Conservation (phyloP, 2,797 vertebrate genomes). For the Pristis pectinata region DNA sequence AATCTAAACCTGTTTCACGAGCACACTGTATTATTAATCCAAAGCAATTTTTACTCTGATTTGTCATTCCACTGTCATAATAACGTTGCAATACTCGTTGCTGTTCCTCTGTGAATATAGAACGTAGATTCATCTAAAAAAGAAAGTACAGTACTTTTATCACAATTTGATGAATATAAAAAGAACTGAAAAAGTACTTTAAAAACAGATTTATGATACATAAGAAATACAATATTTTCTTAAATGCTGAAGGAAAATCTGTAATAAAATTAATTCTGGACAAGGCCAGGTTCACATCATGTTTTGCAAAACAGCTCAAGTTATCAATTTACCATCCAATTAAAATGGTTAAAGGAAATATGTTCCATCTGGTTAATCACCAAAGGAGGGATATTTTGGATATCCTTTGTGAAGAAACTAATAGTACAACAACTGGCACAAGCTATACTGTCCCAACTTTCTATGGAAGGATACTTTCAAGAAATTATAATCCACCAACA, state of each 20-base stretch:
- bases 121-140: conserved; percentile 96
- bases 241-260: background rate
- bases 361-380: background rate
- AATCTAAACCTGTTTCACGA: conserved; percentile 97
- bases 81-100: conserved; percentile 95
- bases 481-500: background rate
- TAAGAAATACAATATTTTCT: background rate
- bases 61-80: conserved; percentile 99
- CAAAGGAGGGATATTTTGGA: background rate
- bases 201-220: background rate
- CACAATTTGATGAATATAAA: conserved; percentile 49
- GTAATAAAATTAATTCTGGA: background rate
- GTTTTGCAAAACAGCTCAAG: background rate
- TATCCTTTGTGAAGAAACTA: background rate
- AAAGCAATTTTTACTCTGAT: conserved; percentile 99
- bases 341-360: background rate
- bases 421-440: background rate
- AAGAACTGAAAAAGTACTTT: background rate
- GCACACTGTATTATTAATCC: conserved; percentile 98
- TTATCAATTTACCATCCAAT: background rate
- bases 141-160: conserved; percentile 55
- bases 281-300: background rate
- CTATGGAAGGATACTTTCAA: background rate
- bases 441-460: background rate
- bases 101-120: conserved; percentile 94